phyloP scores from a whole-genome alignment of 2,888 invertebrate species.

The Branchellion lobata region DNA sequence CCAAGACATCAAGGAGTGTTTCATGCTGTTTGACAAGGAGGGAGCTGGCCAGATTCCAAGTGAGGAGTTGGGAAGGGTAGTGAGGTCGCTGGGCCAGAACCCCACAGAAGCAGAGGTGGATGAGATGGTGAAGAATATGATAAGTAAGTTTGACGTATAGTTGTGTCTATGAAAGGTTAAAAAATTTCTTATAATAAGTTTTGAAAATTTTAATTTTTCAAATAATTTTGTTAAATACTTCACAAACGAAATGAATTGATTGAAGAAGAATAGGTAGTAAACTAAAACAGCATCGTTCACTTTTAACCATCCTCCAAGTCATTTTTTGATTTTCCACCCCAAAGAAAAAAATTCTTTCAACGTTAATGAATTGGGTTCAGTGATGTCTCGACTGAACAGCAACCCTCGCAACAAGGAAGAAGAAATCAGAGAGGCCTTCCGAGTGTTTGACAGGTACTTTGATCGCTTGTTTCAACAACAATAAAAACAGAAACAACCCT shows the following conservation, averaged over 20 bases:
- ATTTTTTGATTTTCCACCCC: too few relatives aligned
- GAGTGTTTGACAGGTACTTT: constrained; percentile 96
- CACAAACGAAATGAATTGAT: too few relatives aligned
- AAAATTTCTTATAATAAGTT: too few relatives aligned
- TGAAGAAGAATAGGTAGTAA: too few relatives aligned
- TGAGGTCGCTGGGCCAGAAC: constrained; percentile 47
- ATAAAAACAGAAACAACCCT: too few relatives aligned
- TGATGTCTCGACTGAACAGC: constrained; percentile 98
- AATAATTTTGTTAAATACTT: too few relatives aligned
- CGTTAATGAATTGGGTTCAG: constrained; percentile 97
- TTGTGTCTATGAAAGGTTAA: too few relatives aligned
- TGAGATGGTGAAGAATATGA: constrained; percentile 43
- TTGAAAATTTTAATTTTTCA: too few relatives aligned
- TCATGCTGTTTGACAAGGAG: constrained; percentile 49
- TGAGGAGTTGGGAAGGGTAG: constrained; percentile 46
- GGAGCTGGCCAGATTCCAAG: constrained; percentile 47
- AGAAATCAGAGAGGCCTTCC: constrained; percentile 97
- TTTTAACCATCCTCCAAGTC: too few relatives aligned
- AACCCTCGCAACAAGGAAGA: constrained; percentile 91
- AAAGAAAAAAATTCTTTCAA: constrained; percentile 83
- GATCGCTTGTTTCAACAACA: too few relatives aligned
- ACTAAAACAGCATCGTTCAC: too few relatives aligned
- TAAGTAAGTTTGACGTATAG: constrained; percentile 43
- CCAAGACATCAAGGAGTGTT: constrained; percentile 48
- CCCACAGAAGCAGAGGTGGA: constrained; percentile 47